Conservation (phyloP, 2,797 vertebrate species). For the Emydoidea blandingii region DNA sequence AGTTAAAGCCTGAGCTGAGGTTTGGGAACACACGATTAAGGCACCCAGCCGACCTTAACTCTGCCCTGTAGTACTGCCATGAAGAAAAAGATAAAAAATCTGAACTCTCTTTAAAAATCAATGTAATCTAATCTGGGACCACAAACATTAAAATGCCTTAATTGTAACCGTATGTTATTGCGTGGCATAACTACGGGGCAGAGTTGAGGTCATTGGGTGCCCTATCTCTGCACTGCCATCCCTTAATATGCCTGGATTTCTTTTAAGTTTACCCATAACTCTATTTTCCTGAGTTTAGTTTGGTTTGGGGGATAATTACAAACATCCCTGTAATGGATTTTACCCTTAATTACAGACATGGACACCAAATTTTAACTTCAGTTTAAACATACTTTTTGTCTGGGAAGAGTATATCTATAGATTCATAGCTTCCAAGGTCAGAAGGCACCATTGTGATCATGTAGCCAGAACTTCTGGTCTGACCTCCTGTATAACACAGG, state of each 20-base stretch:
- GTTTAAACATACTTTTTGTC: no score
- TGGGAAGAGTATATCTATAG: no score
- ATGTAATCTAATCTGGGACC: background rate
- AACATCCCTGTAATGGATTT: no score
- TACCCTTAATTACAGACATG: no score
- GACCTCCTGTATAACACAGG: no score
- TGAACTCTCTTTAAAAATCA: background rate
- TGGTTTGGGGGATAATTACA: no score
- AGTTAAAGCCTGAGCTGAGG: background rate
- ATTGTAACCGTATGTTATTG: background rate
- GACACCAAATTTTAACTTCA: no score
- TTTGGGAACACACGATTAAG: background rate
- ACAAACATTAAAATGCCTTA: background rate
- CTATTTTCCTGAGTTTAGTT: background rate
- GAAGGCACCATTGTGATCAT: no score
- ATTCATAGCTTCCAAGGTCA: no score
- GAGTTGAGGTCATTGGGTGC: background rate
- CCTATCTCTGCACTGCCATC: conserved; percentile 2
- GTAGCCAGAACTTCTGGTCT: no score
- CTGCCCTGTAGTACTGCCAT: background rate
- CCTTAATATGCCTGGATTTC: background rate
- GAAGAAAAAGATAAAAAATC: background rate
- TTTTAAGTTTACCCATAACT: background rate
- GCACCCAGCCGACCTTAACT: background rate
- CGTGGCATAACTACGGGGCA: background rate